phyloP scores from a whole-genome alignment of 2,888 invertebrate genomes.

The Folsomia manolachei region DNA sequence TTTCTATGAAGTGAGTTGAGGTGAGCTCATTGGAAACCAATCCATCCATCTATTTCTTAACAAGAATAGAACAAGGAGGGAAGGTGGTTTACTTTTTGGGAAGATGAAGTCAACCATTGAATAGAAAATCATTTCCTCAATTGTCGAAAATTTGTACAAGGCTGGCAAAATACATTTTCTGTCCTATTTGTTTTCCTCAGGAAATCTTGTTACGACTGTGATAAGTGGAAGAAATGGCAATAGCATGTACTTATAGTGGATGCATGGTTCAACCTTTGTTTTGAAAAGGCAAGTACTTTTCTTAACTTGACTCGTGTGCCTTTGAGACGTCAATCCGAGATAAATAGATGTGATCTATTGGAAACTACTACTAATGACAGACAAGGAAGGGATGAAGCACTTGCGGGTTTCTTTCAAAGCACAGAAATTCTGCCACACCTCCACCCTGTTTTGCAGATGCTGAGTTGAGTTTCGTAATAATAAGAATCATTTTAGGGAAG shows the following conservation, averaged over 20 bases:
- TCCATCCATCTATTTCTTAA: too few species aligned
- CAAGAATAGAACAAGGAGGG: slow-evolving; percentile 5
- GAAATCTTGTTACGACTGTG: background rate
- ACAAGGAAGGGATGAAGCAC: too few species aligned
- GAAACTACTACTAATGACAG: background rate
- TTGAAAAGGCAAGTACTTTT: background rate
- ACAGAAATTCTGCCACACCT: too few species aligned
- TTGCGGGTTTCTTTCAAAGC: too few species aligned
- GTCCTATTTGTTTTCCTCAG: slow-evolving; percentile 20
- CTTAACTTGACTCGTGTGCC: background rate
- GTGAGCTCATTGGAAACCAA: slow-evolving; percentile 36
- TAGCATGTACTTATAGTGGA: background rate
- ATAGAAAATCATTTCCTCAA: slow-evolving; percentile 21
- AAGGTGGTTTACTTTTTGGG: background rate
- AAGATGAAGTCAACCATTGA: slow-evolving; percentile 16
- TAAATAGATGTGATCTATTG: background rate
- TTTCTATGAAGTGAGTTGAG: slow-evolving; percentile 26
- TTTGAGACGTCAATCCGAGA: background rate
- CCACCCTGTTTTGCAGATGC: too few species aligned
- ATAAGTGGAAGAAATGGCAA: background rate
- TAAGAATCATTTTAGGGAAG: background rate
- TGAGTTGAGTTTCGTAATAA: background rate
- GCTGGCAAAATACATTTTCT: slow-evolving; percentile 23
- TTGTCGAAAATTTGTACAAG: slow-evolving; percentile 24
- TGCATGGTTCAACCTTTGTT: background rate